phyloP scores from a whole-genome alignment of 2,113 vertebrate genomes.

The Trichomycterus rosablanca region DNA sequence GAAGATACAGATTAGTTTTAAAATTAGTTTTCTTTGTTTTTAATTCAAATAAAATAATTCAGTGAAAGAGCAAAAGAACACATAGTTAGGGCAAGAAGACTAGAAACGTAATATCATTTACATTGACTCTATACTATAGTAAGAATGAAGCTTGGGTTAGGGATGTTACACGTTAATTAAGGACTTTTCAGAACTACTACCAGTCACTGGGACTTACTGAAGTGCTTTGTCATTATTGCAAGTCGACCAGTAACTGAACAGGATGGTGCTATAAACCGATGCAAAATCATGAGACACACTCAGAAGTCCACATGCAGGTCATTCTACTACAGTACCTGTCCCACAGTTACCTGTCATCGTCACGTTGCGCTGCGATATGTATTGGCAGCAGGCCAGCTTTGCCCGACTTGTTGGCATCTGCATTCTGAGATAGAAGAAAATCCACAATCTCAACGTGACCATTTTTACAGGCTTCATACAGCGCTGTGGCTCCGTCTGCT shows the following conservation, averaged over 20 bases:
- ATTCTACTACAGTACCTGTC: no score
- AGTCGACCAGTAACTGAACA: slow-evolving; percentile 23
- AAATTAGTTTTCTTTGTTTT: no score
- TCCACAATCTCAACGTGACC: slow-evolving; percentile 71
- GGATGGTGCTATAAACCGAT: slow-evolving; percentile 36
- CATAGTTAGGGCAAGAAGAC: no score
- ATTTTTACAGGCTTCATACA: slow-evolving; percentile 83
- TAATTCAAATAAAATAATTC: no score
- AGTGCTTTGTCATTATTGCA: slow-evolving; percentile 20
- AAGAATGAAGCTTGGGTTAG: neutral
- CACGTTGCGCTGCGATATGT: slow-evolving; percentile 78
- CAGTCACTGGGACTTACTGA: slow-evolving; percentile 40
- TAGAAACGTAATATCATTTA: no score
- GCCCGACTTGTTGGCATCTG: slow-evolving; percentile 80
- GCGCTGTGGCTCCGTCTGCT: slow-evolving; percentile 75
- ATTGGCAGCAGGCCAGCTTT: slow-evolving; percentile 78
- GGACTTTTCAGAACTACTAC: no score
- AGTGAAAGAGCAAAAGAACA: no score
- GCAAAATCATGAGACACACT: slow-evolving; percentile 36
- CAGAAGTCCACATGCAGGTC: no score
- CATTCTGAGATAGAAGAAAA: slow-evolving; percentile 78
- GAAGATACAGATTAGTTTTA: no score
- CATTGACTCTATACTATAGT: no score
- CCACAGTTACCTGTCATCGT: slow-evolving; percentile 71
- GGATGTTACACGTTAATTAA: slow-evolving; percentile 21